These are phyloP conservation scores for Ryuthela nishihirai DNA, from an alignment of 2,888 invertebrate species.

Conservation along the genomic window DNA sequence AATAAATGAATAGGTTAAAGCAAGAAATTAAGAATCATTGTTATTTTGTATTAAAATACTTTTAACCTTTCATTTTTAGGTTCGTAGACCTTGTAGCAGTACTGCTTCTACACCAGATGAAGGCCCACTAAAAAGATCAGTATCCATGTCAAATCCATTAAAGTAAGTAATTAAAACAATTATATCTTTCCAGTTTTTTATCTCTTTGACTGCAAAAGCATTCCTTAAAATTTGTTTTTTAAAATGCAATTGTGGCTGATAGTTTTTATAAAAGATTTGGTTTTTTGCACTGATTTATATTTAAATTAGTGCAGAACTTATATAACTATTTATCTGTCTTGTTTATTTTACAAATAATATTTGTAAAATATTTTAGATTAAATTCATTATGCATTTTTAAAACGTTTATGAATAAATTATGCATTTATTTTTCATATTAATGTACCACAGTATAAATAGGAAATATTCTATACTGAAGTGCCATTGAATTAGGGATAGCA, in stretches of 20 bases:
- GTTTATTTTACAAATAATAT: neutral
- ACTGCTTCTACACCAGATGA: constrained; percentile 47
- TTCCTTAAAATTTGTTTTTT: too few relatives aligned
- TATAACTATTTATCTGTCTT: neutral
- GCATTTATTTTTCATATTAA: too few relatives aligned
- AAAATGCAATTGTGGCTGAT: too few relatives aligned
- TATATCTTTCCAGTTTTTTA: constrained; percentile 3
- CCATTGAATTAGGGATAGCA: too few relatives aligned
- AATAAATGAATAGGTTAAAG: too few relatives aligned
- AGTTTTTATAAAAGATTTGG: neutral
- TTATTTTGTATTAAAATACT: too few relatives aligned
- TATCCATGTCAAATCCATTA: constrained; percentile 71
- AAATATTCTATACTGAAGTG: too few relatives aligned
- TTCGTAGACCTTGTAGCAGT: constrained; percentile 44
- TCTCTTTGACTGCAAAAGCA: too few relatives aligned
- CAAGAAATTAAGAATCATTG: too few relatives aligned
- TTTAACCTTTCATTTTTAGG: constrained; percentile 43
- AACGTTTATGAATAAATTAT: too few relatives aligned
- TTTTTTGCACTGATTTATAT: neutral
- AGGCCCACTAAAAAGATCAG: constrained; percentile 57
- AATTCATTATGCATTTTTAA: too few relatives aligned
- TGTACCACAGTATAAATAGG: too few relatives aligned
- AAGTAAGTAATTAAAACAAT: constrained; percentile 62
- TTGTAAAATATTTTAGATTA: neutral
- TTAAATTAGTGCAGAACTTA: neutral